A percentile compares a stretch with the other conserved stretches of the same genome.
Conservation (phyloP, 2,888 invertebrate species). For the Hyles lineata region DNA sequence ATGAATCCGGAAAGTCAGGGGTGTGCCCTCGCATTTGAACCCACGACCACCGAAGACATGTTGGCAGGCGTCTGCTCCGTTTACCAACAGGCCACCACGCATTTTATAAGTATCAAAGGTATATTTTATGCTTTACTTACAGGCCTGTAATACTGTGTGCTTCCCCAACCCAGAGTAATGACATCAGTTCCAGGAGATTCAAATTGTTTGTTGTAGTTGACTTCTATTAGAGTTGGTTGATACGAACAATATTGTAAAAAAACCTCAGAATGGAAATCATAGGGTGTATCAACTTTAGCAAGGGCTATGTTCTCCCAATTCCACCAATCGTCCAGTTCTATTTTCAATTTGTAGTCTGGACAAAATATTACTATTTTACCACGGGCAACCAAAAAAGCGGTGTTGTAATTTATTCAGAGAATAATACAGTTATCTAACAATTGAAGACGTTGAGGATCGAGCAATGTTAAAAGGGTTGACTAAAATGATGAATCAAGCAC, state of each 20-base stretch:
- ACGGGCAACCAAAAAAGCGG: background rate
- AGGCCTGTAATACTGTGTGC: constrained; percentile 42
- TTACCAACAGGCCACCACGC: no score
- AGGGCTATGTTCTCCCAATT: constrained; percentile 51
- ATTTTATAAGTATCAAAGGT: background rate
- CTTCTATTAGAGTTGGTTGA: constrained; percentile 42
- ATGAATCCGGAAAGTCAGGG: no score
- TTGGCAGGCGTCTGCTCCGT: no score
- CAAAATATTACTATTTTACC: background rate
- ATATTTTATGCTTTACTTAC: constrained; percentile 38
- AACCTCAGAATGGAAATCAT: constrained; percentile 37
- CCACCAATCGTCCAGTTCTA: constrained; percentile 45
- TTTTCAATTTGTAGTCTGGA: constrained; percentile 47
- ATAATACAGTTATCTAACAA: no score
- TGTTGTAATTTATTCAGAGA: no score
- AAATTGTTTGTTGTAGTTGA: constrained; percentile 47
- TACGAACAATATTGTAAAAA: constrained; percentile 46
- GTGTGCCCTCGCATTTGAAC: no score
- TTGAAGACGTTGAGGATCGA: no score
- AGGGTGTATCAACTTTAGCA: constrained; percentile 51
- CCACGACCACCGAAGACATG: no score
- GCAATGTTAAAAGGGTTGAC: no score
- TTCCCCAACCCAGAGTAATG: constrained; percentile 56
- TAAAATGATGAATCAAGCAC: no score
- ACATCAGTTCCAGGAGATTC: constrained; percentile 43